These are phyloP conservation scores for Adrianichthys oophorus DNA, from an alignment of 2,797 vertebrate species.

Conservation along the genomic window DNA sequence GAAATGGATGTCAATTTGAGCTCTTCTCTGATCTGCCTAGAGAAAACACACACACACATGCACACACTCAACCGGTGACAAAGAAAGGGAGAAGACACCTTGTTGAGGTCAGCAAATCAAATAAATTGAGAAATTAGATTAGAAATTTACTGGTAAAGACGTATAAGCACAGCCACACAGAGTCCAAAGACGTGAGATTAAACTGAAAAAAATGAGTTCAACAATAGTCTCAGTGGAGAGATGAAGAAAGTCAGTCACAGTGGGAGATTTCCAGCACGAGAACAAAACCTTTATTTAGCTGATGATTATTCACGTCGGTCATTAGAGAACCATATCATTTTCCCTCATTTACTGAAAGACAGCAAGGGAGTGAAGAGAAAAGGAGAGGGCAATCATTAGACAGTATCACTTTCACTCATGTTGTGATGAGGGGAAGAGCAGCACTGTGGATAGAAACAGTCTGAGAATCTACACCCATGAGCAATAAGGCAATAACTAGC, in stretches of 20 bases:
- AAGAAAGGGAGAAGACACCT: conserved; percentile 59
- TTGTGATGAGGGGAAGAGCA: conserved; percentile 67
- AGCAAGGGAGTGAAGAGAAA: conserved; percentile 33
- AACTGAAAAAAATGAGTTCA: not conserved
- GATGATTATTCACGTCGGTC: conserved; percentile 82
- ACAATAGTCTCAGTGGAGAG: conserved; percentile 10
- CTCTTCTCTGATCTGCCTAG: conserved; percentile 64
- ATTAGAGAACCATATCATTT: conserved; percentile 84
- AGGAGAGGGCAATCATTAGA: conserved; percentile 79
- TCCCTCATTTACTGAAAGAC: conserved; percentile 86
- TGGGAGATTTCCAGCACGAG: conserved; percentile 66
- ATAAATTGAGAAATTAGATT: conserved; percentile 21
- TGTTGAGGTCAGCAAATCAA: conserved; percentile 22
- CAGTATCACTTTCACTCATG: conserved; percentile 79
- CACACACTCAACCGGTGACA: conserved; percentile 48
- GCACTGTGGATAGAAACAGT: conserved; percentile 38
- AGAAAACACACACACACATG: conserved; percentile 29
- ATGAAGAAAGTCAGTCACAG: conserved; percentile 36
- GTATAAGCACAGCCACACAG: conserved; percentile 14
- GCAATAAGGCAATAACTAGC: conserved; percentile 58
- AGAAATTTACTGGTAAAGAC: conserved; percentile 34
- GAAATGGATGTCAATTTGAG: conserved; percentile 71
- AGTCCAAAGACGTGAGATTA: conserved; percentile 7
- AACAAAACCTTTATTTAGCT: conserved; percentile 83
- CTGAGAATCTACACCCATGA: conserved; percentile 52